Base-by-base conservation (phyloP, 2,888 invertebrate genomes). In the Drosophila antonietae region DNA sequence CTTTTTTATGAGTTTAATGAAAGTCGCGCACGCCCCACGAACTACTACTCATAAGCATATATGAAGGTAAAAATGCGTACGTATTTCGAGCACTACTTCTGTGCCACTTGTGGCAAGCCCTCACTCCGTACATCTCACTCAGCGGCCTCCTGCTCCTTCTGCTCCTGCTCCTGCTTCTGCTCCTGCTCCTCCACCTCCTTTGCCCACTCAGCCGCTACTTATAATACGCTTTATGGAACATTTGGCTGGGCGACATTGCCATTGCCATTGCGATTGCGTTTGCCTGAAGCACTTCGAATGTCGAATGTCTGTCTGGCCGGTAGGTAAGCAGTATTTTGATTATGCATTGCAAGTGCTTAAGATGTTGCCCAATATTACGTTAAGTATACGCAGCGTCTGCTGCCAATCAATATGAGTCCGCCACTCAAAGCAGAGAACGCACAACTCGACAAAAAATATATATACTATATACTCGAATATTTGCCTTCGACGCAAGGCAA, bases 1-100 rank as follows among this genome's bases (percentile, higher is more conserved):
- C 33, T 55, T 68, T 66, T 73, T 83, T 83, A 86, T 68, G 81
- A 83, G 78, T 72, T 67, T 74, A 88, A 72, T 80, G 82, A 80
- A 82, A 83, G 66, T 67, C 69, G 57, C 60, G 47, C 41, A 49
- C 56, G 39, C 18, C 52, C 55, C 35, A 35, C 65, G 70, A 70
- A 78, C 71, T 79, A 78, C 71, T 79, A 75, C 70, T 65, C 65
- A 66, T 58, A 66, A 58, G 72, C 61, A 58, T 52, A 57, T 15
- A 15, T 12, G 18, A 46, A 47, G 33, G 60, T 52, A 20, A 18
- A 12, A 20, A 12, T 12, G 60, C 31, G 20, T 46, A 37, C 46
- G 61, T 20, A 67, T 41, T 44, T 67, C 41, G n/a, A 67, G 67
- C 43, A 37, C 56, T 46, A 44, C 49, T 66, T 67, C 60, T 37